phyloP scores from a whole-genome alignment of 2,113 vertebrate genomes.

The Otocyon megalotis region DNA sequence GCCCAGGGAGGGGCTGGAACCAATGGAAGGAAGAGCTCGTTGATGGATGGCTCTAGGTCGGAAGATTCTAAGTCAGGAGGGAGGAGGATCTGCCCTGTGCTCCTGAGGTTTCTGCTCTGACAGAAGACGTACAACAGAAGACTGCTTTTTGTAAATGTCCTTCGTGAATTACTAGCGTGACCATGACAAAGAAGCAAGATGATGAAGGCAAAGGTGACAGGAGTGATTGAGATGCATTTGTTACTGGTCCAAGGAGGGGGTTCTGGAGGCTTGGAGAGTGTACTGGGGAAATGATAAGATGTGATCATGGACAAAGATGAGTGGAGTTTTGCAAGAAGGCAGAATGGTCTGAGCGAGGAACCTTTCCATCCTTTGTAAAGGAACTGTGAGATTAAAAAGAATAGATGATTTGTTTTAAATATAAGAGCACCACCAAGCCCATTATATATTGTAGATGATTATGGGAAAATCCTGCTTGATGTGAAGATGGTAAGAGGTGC shows the following conservation, averaged over 20 bases:
- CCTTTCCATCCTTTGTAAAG: background rate
- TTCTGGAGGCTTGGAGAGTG: background rate
- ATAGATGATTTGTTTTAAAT: no score
- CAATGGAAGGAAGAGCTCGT: background rate
- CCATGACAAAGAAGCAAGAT: background rate
- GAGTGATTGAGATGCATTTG: background rate
- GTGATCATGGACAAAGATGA: background rate
- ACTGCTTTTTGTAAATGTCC: background rate
- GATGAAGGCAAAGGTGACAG: background rate
- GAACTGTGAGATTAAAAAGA: background rate
- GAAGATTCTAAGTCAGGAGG: accelerated
- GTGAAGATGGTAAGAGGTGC: background rate
- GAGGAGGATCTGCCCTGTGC: accelerated
- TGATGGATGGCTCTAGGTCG: background rate
- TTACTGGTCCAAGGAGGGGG: no score
- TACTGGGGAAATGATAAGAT: background rate
- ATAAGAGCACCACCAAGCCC: background rate
- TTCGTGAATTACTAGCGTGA: background rate
- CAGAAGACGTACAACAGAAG: background rate
- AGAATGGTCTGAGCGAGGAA: background rate
- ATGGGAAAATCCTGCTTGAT: background rate
- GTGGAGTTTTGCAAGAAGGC: background rate
- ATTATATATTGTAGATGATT: background rate
- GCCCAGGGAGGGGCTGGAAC: background rate
- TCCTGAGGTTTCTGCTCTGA: background rate